Evolutionary conservation across 2,113 vertebrate species (phyloP), one percentile per base, ranked within the genome.

Genomic region (Poeciliopsis occidentalis): DNA sequence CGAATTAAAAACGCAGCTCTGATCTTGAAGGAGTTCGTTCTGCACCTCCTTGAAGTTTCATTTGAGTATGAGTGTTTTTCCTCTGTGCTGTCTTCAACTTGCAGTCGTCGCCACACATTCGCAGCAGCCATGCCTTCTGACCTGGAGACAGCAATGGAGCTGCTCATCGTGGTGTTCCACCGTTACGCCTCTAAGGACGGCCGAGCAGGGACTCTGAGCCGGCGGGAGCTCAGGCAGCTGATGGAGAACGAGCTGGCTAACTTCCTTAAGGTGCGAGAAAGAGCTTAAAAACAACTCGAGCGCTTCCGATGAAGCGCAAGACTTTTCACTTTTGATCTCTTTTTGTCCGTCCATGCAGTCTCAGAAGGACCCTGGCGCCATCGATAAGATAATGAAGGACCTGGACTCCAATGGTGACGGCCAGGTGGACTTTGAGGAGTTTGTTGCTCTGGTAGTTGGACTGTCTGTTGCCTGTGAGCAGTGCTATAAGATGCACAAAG

Each of bases 331-430:
- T 63, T 29, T 31, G 13, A 39, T 32, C 1, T 27, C 17, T 47
- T 31, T 29, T 67, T 10, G 29, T 60, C 3, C 41, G 4, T 60
- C 29, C 5, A 24, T 8, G 0, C 91, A 98, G 97, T 74, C 70
- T 69, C 97, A 97, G 91, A 97, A 96, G 91, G 97, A 99, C 47
- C 83, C 96, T 0, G 92, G 91, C 0, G 90, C 95, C 0, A 90
- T 99, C 15, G 97, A 98, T 88, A 95, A 89, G 90, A 97, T 99
- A 84, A 97, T 98, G 97, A 96, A 94, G 84, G 96, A 98, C 81
- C 88, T 99, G 84, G 97, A 99, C 8, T 83, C 95, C 85, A 97
- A 98, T 0, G 81, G 95, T 0, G 97, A 99, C 0, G 96, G 97
- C 0, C 92, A 96, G 71, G 96, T 98, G 84, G 92, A 96, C 88